Evolutionary conservation across 2,888 invertebrate genomes (phyloP), one percentile per base, ranked within the genome.

Genomic region (Euzophera pinguis): DNA sequence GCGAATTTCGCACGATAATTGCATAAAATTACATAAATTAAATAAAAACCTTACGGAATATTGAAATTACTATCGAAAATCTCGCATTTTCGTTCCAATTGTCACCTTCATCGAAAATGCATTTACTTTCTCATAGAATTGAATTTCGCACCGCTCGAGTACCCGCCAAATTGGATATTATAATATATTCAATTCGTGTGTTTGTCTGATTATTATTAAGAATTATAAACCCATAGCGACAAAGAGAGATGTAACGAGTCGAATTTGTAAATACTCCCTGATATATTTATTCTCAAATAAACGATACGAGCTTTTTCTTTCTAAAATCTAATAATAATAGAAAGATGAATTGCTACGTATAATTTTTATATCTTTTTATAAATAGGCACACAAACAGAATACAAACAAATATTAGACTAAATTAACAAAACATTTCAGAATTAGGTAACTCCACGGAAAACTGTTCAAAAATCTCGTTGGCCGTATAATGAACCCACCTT

Each of bases 81-180:
- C 45, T 32, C 13, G 29, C 45, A 45, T 32, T 45, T 43, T 32
- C 43, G 32, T 32, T 14, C 9, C 45, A 45, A 45, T 45, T 45
- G 45, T 45, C 45, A 5, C 45, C 45, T 14, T 43, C 43, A 32
- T 13, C 10, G 32, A 13, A 39, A 45, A 45, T 45, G 45, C 45
- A 45, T 45, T 45, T 32, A 45, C 29, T 45, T 45, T 45, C 45
- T 14, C 29, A 14, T 14, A 45, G 32, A 45, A 45, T 45, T 45
- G 45, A 45, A 45, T 45, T 32, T 14, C 16, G 39, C 16, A 38
- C 38, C 43, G 27, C 7, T 9, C 3, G 8, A 13, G 12, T 45
- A 13, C 14, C 32, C 45, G 32, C 2, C 32, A 13, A 4, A 32
- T 45, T 32, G 32, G 45, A 14, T 45, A 45, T 45, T 45, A 32